Conservation (phyloP, 2,797 vertebrate species). For the Lophotriccus pileatus region DNA sequence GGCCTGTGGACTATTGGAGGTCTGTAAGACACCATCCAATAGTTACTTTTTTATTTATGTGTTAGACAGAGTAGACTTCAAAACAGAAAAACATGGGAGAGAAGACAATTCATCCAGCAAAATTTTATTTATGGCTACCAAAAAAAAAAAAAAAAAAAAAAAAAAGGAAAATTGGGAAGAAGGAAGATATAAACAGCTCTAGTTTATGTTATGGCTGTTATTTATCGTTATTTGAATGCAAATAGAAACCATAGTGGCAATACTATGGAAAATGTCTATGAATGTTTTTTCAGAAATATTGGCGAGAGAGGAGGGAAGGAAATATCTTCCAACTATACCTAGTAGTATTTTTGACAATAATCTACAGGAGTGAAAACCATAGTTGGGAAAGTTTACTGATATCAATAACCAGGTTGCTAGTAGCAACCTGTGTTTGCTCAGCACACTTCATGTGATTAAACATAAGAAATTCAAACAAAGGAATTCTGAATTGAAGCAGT, state of each 20-base stretch:
- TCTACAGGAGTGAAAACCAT: background rate
- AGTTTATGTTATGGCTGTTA: background rate
- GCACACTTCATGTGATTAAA: background rate
- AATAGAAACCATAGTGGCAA: background rate
- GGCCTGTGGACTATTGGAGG: background rate
- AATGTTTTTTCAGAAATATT: background rate
- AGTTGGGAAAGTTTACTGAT: background rate
- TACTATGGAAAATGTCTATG: background rate
- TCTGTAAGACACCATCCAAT: background rate
- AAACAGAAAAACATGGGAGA: background rate
- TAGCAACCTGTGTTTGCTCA: background rate
- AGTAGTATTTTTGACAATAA: background rate
- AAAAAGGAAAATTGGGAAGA: background rate
- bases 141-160: background rate
- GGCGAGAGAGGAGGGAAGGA: accelerated
- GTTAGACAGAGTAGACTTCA: background rate
- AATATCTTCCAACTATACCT: background rate
- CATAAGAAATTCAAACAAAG: background rate
- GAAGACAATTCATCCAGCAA: background rate
- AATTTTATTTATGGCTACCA: background rate
- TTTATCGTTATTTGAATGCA: background rate
- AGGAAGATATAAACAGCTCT: background rate
- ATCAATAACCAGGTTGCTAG: background rate
- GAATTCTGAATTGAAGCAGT: background rate
- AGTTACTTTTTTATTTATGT: background rate